Base-by-base conservation (phyloP, 1,140 invertebrate species). In the Drosophila repleta region DNA sequence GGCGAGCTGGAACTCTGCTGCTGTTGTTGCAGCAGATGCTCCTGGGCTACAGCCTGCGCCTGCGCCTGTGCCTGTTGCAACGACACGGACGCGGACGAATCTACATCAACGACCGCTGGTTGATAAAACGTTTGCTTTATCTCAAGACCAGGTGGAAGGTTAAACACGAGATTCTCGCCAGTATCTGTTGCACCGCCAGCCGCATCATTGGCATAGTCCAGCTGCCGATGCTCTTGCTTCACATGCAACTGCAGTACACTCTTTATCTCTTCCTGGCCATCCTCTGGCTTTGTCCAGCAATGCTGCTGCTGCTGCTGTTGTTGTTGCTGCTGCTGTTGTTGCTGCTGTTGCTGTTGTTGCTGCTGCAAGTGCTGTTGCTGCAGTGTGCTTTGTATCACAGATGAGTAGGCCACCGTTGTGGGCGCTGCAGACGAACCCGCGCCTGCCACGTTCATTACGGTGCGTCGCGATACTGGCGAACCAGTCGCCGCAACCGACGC, bases 371-470 rank as follows among this genome's bases (percentile, higher is more conserved):
- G 72, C 26, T 68, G 65, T 41, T 76, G 82, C 29, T 90, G 90
- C 67, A 89, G 68, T 49, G 90, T 91, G 62, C 90, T 90, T 90
- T 91, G 90, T 91, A 91, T 91, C 90, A 91, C 90, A 91, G 90
- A 91, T 77, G 90, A 90, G 65, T 91, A 91, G 49, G 90, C 90
- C 41, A 91, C 90, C 41, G 90, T 85, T 57, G 79, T 77, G 63
- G 83, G 76, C 39, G 83, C 64, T 18, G 75, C 85, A 79, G 90
- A 87, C 83, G 90, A 89, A 62, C 85, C 87, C 66, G 90, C 90
- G 85, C 85, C 80, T 77, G 90, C 70, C 76, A 81, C 68, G 57
- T 84, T 87, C 58, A 76, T 67, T 32, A 79, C 83, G 32, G 76
- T 62, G 21, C 90, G 90, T 41, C 90, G 80, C 24, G 84, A 60